Evolutionary conservation across 2,113 vertebrate genomes (phyloP).

Genomic region (Atlantisia rogersi): DNA sequence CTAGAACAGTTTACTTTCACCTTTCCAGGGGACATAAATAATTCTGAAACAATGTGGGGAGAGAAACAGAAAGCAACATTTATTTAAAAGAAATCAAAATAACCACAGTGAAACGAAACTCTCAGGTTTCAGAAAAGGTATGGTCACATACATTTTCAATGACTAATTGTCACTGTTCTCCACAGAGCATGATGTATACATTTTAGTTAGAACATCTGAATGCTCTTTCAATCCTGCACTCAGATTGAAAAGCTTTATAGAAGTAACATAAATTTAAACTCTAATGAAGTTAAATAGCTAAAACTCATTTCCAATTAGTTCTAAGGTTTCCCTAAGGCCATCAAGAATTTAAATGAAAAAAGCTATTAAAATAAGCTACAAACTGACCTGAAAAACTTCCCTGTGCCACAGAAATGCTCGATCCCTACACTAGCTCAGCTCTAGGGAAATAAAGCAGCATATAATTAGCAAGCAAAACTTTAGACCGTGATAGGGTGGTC

Average conservation of each 20-base stretch:
- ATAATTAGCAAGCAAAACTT: not conserved
- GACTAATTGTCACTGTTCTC: not conserved
- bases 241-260: not conserved
- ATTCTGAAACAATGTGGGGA: fast-evolving
- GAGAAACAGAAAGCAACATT: not conserved
- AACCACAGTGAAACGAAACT: not conserved
- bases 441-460: not conserved
- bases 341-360: not conserved
- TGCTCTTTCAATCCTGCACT: not conserved
- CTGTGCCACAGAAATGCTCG: not conserved
- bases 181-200: not conserved
- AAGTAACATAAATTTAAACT: not conserved
- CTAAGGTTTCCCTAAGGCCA: not conserved
- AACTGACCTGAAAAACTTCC: not conserved
- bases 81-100: not conserved
- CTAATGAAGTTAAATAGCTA: not conserved
- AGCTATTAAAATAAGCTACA: not conserved
- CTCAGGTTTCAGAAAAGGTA: not conserved
- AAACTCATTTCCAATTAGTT: not conserved
- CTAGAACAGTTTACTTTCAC: not conserved
- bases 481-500: not conserved
- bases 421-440: not conserved
- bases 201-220: not conserved
- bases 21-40: slow-evolving; percentile 23
- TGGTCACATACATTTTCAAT: not conserved